Conservation (phyloP, 2,113 vertebrate species). For the Azemiops feae region DNA sequence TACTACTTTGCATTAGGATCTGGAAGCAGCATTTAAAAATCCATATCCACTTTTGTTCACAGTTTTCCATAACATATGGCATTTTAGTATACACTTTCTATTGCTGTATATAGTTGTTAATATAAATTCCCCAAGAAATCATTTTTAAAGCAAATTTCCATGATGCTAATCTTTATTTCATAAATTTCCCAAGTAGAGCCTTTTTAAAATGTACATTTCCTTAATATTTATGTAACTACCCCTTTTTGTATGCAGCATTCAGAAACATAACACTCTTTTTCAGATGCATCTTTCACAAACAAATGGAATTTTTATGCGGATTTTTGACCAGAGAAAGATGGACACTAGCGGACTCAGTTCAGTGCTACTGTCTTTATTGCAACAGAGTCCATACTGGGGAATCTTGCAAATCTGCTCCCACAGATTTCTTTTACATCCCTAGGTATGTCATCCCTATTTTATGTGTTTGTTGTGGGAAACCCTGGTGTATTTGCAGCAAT, state of each 20-base stretch:
- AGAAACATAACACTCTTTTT: not conserved
- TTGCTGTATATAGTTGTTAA: not conserved
- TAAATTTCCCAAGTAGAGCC: not conserved
- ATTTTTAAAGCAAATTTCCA: not conserved
- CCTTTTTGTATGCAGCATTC: not conserved
- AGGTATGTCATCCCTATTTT: not conserved
- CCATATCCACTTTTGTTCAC: not conserved
- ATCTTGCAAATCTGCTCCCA: not conserved
- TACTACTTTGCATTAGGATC: not conserved
- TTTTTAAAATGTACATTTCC: not conserved
- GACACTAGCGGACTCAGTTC: not conserved
- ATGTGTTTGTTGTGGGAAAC: not conserved
- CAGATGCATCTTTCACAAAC: not conserved
- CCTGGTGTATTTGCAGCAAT: not conserved
- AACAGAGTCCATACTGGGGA: not conserved
- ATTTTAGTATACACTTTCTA: not conserved
- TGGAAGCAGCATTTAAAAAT: not conserved
- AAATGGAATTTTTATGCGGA: not conserved
- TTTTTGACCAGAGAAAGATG: not conserved
- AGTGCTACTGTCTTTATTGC: not conserved
- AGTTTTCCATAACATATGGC: not conserved
- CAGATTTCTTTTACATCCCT: not conserved
- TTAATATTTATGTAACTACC: not conserved
- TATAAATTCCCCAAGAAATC: not conserved
- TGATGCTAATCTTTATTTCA: not conserved